These are phyloP conservation scores for Novumbra hubbsi DNA, from an alignment of 2,797 vertebrate species.

Conservation along the genomic window DNA sequence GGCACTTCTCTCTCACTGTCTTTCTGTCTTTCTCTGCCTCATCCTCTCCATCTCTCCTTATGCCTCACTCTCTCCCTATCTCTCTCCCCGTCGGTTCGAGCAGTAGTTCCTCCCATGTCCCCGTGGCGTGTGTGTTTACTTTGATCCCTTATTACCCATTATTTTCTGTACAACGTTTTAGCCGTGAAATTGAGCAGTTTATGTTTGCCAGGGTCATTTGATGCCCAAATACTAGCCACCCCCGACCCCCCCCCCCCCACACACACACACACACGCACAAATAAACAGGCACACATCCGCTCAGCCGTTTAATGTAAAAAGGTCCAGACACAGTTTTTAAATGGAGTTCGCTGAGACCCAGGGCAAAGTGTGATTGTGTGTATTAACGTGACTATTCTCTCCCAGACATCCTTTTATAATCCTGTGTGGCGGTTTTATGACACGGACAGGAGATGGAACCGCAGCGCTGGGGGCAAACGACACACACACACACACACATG, in stretches of 20 bases:
- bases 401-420: background rate
- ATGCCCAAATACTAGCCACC: background rate
- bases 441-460: background rate
- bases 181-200: background rate
- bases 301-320: background rate
- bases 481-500: too few relatives aligned
- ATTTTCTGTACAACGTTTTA: background rate
- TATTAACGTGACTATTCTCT: background rate
- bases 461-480: background rate
- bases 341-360: background rate
- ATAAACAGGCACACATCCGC: background rate
- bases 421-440: background rate
- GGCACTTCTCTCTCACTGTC: too few relatives aligned
- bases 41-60: background rate
- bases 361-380: slow-evolving; percentile 8
- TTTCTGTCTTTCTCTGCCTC: too few relatives aligned
- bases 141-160: background rate
- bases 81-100: slow-evolving; percentile 10
- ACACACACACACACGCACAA: too few relatives aligned
- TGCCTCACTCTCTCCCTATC: slow-evolving; percentile 16
- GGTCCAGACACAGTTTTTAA: background rate
- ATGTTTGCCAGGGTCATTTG: background rate
- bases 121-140: too few relatives aligned
- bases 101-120: slow-evolving; percentile 20
- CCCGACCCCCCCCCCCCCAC: too few relatives aligned